Base-by-base conservation (phyloP, 2,888 invertebrate species). In the Oligia strigilis region DNA sequence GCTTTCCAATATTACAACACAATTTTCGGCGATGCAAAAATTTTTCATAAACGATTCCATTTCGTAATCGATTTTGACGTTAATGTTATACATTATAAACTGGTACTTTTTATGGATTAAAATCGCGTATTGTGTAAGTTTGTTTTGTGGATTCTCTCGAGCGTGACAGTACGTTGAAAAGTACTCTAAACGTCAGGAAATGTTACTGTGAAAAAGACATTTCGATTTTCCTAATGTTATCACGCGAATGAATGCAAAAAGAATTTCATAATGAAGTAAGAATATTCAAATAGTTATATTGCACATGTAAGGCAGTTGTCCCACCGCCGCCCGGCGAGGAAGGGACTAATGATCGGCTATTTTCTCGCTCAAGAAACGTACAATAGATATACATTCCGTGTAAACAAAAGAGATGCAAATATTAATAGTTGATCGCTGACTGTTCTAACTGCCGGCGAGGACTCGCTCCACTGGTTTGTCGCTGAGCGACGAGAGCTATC, bases 1-100 rank as follows among this genome's bases (percentile, higher is more conserved):
- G 77, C 81, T 87, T 86, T 86, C 86, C 77, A 84, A 84, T 87
- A 60, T 81, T 78, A 64, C 75, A 75, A 79, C 64, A 83, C 46
- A 19, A 74, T 79, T 87, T 83, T 87, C 65, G 71, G 65, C 52
- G 49, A 77, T 73, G 46, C 40, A 55, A 82, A 72, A 60, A 65
- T 71, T 71, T 49, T 58, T 19, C n/a, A 52, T 43, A n/a, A 36
- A 40, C 40, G 19, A 60, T 71, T 5, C n/a, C 66, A 64, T 77
- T 81, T 74, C 70, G 62, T 49, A 80, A 85, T 40, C 14, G 13
- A 29, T 73, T 60, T 46, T 62, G 36, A 52, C n/a, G 29, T 62
- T 77, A 55, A 58, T 77, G n/a, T 55, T 65, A 40, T 67, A 67
- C 78, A 71, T 66, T 78, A 29, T 17, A 46, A 14, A 67, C 52